These are phyloP conservation scores for Tenebrosternarchus preto DNA, from an alignment of 2,113 vertebrate genomes.

Conservation along the genomic window DNA sequence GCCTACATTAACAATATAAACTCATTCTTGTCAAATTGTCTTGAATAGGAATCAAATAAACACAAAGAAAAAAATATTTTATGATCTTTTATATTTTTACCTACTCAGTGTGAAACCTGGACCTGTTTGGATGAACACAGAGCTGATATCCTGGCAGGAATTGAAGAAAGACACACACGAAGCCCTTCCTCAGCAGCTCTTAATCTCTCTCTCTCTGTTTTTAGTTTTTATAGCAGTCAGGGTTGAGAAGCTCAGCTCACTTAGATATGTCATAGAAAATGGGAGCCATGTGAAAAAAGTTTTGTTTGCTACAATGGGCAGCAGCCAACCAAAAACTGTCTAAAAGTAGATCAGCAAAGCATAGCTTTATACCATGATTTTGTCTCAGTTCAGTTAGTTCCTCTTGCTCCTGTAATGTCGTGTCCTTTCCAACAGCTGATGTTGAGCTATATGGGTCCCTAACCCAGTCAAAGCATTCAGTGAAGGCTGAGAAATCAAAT, in stretches of 20 bases:
- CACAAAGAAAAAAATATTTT: too few species aligned
- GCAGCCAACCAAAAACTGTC: conserved; percentile 20
- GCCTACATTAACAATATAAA: too few species aligned
- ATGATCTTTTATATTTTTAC: background rate
- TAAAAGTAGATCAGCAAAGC: conserved; percentile 18
- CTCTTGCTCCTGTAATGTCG: conserved; percentile 53
- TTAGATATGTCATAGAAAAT: background rate
- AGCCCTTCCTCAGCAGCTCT: conserved; percentile 19
- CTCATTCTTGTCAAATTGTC: too few species aligned
- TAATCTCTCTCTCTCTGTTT: conserved; percentile 35
- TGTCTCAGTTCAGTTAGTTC: conserved; percentile 50
- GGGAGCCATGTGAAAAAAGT: conserved; percentile 4
- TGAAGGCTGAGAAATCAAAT: background rate
- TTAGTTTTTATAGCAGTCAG: conserved; percentile 27
- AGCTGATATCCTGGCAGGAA: conserved; percentile 31
- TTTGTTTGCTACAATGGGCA: conserved; percentile 18
- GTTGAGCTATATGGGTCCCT: conserved; percentile 41
- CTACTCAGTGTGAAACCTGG: conserved; percentile 12
- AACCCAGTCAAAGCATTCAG: conserved; percentile 50
- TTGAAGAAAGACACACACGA: conserved; percentile 1
- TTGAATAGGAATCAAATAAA: too few species aligned
- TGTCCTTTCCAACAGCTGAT: conserved; percentile 34
- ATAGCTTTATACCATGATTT: conserved; percentile 7
- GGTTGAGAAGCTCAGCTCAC: conserved; percentile 9
- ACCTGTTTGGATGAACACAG: conserved; percentile 11